A percentile compares a stretch with the other conserved stretches of the same genome.
phyloP scores from a whole-genome alignment of 2,113 vertebrate genomes.

The Zosterops lateralis region DNA sequence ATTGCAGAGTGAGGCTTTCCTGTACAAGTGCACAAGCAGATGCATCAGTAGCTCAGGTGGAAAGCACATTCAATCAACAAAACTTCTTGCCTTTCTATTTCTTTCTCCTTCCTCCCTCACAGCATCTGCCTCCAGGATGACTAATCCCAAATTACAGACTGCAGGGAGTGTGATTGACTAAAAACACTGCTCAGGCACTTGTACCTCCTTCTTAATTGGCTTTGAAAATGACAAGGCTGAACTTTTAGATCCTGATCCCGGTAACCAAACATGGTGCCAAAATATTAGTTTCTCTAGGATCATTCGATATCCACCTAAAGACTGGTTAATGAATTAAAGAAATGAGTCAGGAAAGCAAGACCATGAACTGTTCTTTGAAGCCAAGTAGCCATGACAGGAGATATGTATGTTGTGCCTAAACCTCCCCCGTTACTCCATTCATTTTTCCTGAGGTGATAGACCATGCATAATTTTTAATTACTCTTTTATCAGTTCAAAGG shows the following conservation, averaged over 20 bases:
- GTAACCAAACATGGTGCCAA: background rate
- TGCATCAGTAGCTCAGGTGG: background rate
- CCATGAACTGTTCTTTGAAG: background rate
- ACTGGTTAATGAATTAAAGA: background rate
- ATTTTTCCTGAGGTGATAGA: background rate
- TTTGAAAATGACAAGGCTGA: background rate
- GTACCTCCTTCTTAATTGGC: background rate
- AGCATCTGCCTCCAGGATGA: background rate
- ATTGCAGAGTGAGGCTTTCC: background rate
- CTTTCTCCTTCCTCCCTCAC: background rate
- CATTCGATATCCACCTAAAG: background rate
- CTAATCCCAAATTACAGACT: background rate
- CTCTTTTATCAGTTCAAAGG: background rate
- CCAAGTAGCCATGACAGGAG: background rate
- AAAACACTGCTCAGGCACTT: background rate
- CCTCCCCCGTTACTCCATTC: background rate
- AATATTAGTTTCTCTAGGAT: background rate
- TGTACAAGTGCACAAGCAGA: background rate
- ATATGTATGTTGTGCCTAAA: rapidly evolving
- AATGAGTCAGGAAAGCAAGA: background rate
- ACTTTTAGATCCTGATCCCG: background rate
- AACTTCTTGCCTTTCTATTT: background rate
- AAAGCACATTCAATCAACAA: background rate
- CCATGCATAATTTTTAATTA: background rate
- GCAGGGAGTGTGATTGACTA: background rate